Conservation (phyloP, 2,797 vertebrate genomes). For the Dromococcyx pavoninus region DNA sequence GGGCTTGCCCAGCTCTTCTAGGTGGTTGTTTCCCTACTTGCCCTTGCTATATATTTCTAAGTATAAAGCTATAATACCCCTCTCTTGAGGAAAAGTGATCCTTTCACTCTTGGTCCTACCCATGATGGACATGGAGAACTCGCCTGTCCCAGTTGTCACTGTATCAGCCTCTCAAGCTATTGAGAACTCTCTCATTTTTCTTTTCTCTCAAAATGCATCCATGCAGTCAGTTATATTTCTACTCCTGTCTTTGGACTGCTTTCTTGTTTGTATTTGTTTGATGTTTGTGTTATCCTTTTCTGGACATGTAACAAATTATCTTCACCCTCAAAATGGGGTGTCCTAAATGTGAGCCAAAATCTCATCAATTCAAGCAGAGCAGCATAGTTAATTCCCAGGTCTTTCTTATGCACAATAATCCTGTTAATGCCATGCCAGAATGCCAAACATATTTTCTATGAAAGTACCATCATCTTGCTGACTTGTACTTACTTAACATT, state of each 20-base stretch:
- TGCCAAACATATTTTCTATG: background rate
- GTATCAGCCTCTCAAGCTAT: background rate
- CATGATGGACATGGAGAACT: accelerated
- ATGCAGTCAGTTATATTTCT: background rate
- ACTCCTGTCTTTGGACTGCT: background rate
- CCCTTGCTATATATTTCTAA: background rate
- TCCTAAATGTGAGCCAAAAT: background rate
- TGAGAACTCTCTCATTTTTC: background rate
- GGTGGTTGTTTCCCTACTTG: background rate
- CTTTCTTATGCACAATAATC: background rate
- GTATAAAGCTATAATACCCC: background rate
- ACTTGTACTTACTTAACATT: background rate
- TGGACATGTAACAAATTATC: background rate
- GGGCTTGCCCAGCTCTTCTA: background rate
- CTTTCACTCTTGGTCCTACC: background rate
- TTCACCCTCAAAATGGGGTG: background rate
- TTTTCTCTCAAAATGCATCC: background rate
- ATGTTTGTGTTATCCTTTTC: background rate
- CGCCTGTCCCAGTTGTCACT: accelerated
- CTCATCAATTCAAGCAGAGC: background rate
- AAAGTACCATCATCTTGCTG: background rate
- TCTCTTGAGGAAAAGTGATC: background rate
- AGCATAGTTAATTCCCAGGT: background rate
- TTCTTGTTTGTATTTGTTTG: background rate
- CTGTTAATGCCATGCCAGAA: background rate